Conservation (phyloP, 2,797 vertebrate genomes). For the Pipistrellus pipistrellus region DNA sequence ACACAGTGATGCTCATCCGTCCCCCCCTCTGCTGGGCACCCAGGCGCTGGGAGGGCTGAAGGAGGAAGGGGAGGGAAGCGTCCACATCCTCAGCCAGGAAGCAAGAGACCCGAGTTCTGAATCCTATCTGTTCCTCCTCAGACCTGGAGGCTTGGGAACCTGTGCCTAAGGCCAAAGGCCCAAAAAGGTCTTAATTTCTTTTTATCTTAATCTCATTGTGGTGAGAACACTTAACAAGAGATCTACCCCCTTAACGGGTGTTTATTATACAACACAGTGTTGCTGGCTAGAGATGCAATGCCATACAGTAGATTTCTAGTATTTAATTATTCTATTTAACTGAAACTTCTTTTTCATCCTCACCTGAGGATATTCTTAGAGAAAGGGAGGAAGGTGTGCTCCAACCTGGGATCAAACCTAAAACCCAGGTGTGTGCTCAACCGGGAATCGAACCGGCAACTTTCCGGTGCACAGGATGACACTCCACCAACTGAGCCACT, state of each 20-base stretch:
- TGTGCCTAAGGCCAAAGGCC: no score
- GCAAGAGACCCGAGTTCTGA: background rate
- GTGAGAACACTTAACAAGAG: background rate
- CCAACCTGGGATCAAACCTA: background rate
- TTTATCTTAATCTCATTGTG: background rate
- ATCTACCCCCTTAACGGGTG: background rate
- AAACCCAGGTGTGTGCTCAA: background rate
- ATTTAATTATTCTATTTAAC: background rate
- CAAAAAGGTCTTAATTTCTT: slow-evolving; percentile 29
- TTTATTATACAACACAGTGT: background rate
- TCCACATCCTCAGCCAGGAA: background rate
- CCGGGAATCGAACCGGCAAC: background rate
- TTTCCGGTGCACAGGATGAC: background rate
- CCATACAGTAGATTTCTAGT: background rate
- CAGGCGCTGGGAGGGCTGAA: background rate
- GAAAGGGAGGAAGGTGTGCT: background rate
- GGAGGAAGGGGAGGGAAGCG: background rate
- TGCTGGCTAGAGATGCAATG: background rate
- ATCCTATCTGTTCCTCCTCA: background rate
- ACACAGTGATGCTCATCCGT: background rate
- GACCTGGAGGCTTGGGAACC: background rate
- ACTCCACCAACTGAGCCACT: background rate
- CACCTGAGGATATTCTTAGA: background rate
- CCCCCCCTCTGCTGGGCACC: no score
- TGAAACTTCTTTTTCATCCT: background rate